Percentiles rank a stretch among this genome's conserved stretches.
Conservation (phyloP, 2,888 invertebrate genomes). For the Diplazon laetatorius region DNA sequence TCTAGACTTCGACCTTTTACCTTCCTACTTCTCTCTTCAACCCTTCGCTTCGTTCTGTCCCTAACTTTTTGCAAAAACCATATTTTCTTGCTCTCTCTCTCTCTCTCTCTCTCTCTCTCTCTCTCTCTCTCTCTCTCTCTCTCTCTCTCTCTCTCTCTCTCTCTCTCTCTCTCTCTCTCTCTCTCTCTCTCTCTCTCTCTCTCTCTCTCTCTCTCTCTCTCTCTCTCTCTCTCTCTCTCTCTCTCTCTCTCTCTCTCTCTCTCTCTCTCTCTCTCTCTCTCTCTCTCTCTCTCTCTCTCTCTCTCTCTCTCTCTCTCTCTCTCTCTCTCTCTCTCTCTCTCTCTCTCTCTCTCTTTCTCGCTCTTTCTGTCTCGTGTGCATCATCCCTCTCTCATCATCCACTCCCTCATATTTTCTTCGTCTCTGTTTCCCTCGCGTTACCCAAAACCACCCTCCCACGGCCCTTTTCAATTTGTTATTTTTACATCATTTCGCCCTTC, state of each 20-base stretch:
- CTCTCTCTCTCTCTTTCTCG: conserved; percentile 49
- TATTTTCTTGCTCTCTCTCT: conserved; percentile 3
- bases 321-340: conserved; percentile 29
- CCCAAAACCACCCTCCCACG: conserved; percentile 70
- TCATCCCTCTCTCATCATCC: conserved; percentile 28
- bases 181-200: conserved; percentile 33
- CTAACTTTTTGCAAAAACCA: too few species aligned
- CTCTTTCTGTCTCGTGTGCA: conserved; percentile 50
- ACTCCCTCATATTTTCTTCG: conserved; percentile 55
- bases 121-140: conserved; percentile 46
- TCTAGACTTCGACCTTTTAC: conserved; percentile 39
- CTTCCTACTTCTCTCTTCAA: conserved; percentile 22
- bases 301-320: not conserved
- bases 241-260: conserved; percentile 30
- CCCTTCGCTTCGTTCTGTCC: not conserved
- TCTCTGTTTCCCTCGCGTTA: conserved; percentile 59
- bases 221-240: conserved; percentile 31
- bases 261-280: conserved; percentile 19
- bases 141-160: conserved; percentile 55
- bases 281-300: conserved; percentile 1
- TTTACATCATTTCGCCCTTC: conserved; percentile 77
- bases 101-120: conserved; percentile 22
- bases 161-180: conserved; percentile 44
- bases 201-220: conserved; percentile 33
- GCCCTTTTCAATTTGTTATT: conserved; percentile 80